Evolutionary conservation across 1,140 invertebrate genomes (phyloP), one percentile per base, ranked within the genome.

Genomic region (Drosophila jambulina): DNA sequence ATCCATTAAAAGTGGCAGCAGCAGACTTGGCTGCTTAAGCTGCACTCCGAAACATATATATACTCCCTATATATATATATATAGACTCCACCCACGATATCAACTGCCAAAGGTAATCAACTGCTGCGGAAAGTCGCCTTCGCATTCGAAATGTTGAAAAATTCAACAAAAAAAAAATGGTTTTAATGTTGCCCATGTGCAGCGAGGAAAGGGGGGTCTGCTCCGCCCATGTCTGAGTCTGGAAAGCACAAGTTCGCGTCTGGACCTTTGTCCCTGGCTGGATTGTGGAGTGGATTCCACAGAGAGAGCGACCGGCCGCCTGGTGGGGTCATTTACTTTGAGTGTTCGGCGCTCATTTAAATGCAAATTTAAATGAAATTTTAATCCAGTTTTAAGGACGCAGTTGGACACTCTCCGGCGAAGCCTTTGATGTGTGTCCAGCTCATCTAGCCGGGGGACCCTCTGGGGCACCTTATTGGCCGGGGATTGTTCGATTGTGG

Each of bases 281-380:
- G 42, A 40, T 19, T 32, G 59, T 45, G 34, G 34, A 54, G 51
- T 71, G 77, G 63, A 58, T 61, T 59, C 53, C 36, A 49, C 17
- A n/a, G 51, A 10, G 27, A 71, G 62, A 36, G 36, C 38, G 48
- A 38, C 53, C 9, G 17, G 15, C 32, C 34, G 45, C 48, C 64
- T 43, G 67, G 65, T 46, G 67, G 67, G 67, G 67, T 70, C 83
- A 86, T 82, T 87, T 83, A 87, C 84, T 87, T 87, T 88, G 84
- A 87, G 83, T 87, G 72, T 78, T 67, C 59, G 69, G 62, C 75
- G 75, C 85, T 90, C 85, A 88, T 88, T 92, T 92, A 91, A 92
- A 92, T 92, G 91, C 87, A 92, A 92, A 92, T 92, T 92, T 92
- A 92, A 92, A 92, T 92, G 90, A 92, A 92, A 92, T 91, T 92